These are phyloP conservation scores for Atractosteus spatula DNA, from an alignment of 2,113 vertebrate species.

Conservation along the genomic window DNA sequence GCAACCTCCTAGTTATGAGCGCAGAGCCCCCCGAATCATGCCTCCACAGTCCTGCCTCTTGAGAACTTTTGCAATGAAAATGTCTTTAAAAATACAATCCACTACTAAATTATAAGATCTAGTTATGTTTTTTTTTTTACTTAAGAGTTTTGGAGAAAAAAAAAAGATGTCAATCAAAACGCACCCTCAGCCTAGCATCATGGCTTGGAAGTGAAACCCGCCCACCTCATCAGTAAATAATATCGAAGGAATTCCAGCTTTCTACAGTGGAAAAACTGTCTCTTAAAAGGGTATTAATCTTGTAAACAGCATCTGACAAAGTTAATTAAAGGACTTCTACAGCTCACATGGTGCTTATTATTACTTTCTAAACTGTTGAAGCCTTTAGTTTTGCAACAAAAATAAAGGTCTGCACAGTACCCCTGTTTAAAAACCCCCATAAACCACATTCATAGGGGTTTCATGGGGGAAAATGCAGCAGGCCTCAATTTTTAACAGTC, in stretches of 20 bases:
- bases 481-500: conserved; percentile 28
- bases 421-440: conserved; percentile 56
- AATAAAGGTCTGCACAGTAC: conserved; percentile 55
- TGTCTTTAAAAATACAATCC: no score
- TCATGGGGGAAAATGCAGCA: conserved; percentile 2
- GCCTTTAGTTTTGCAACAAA: conserved; percentile 39
- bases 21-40: no score
- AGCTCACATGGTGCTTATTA: conserved; percentile 50
- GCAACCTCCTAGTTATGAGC: no score
- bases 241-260: conserved; percentile 35
- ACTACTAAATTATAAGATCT: no score
- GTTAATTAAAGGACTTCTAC: conserved; percentile 48
- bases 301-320: conserved; percentile 56
- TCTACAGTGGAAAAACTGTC: conserved; percentile 24
- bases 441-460: conserved; percentile 46
- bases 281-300: conserved; percentile 36
- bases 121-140: no score
- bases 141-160: no score
- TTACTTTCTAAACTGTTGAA: conserved; percentile 32
- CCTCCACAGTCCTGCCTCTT: no score
- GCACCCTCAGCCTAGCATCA: conserved; percentile 21
- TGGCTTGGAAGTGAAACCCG: conserved; percentile 32
- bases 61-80: no score
- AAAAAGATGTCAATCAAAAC: no score
- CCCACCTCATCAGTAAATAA: conserved; percentile 42